Conservation (phyloP, 2,888 invertebrate genomes). For the Catocala sponsa region DNA sequence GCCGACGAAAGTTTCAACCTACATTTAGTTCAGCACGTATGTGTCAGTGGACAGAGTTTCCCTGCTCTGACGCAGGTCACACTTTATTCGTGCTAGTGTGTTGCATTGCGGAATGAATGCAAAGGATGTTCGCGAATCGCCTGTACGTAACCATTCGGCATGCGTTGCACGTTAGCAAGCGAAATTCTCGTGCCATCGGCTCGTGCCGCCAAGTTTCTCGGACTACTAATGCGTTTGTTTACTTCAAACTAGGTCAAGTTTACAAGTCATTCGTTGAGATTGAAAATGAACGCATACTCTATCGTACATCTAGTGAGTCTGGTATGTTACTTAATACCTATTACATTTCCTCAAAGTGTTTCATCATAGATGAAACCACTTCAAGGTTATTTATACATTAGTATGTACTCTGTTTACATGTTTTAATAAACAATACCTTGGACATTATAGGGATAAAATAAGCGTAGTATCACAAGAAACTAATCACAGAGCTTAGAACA, state of each 20-base stretch:
- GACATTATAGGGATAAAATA: neutral
- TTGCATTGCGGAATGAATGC: conserved; percentile 79
- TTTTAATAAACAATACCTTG: too few species aligned
- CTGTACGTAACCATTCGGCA: conserved; percentile 49
- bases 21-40: conserved; percentile 77
- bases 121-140: conserved; percentile 71
- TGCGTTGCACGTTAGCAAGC: conserved; percentile 67
- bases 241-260: conserved; percentile 52
- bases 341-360: conserved; percentile 7
- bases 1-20: conserved; percentile 83
- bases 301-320: conserved; percentile 6
- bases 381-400: neutral
- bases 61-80: conserved; percentile 73
- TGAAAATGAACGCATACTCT: conserved; percentile 20
- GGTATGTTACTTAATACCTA: conserved; percentile 12
- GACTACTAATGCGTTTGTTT: conserved; percentile 64
- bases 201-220: conserved; percentile 63
- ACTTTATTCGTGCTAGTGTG: conserved; percentile 76
- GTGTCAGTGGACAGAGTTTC: conserved; percentile 77
- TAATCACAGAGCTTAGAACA: conserved; percentile 41
- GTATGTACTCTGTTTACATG: neutral
- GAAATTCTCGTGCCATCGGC: conserved; percentile 71
- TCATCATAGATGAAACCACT: neutral
- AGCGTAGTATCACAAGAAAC: conserved; percentile 4
- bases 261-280: conserved; percentile 37